Evolutionary conservation across 2,888 invertebrate genomes (phyloP), one percentile per base, ranked within the genome.

Genomic region (Chydorus sphaericus): DNA sequence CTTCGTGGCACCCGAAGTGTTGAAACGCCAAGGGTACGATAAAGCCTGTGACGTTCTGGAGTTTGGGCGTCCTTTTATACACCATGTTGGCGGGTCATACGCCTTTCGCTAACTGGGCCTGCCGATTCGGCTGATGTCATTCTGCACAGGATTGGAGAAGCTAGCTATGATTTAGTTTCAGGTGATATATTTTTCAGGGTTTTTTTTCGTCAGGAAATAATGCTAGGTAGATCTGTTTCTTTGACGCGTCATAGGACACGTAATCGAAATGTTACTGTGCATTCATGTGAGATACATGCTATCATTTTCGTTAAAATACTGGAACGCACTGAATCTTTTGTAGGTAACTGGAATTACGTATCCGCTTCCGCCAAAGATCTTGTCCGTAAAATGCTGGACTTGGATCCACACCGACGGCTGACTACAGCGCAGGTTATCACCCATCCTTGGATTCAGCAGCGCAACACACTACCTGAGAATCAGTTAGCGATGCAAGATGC

Each of bases 1-100:
- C 73, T 98, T 94, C 70, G 97, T 96, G 4, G 96, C 96, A 1
- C 97, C 96, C 0, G 96, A 97, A 74, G 89, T 97, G 56, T 74
- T 98, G 29, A 94, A 94, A 68, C 80, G 90, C 18, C 97, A 97
- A 67, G 97, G 97, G 3, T 98, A 98, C 66, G 97, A 98, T 68
- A 87, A 93, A 57, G 94, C 97, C 51, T 97, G 97, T 75, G 97
- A 98, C 76, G 92, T 97, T 63, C n/a, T 98, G 97, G 97, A 94
- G 94, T 60, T 77, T 97, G 61, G 98, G 98, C 60, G 91, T 98
- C 31, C 75, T 98, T 55, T 79, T 98, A 1, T 98, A 93, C 71
- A 94, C 96, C 56, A 91, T 94, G 86, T 72, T 94, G 48, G 87
- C 90, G 26, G 93, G 93, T 62, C 81, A 79, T 65, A 80, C 82